These are phyloP conservation scores for Sebastes diploproa DNA, from an alignment of 2,797 vertebrate genomes.

Conservation along the genomic window DNA sequence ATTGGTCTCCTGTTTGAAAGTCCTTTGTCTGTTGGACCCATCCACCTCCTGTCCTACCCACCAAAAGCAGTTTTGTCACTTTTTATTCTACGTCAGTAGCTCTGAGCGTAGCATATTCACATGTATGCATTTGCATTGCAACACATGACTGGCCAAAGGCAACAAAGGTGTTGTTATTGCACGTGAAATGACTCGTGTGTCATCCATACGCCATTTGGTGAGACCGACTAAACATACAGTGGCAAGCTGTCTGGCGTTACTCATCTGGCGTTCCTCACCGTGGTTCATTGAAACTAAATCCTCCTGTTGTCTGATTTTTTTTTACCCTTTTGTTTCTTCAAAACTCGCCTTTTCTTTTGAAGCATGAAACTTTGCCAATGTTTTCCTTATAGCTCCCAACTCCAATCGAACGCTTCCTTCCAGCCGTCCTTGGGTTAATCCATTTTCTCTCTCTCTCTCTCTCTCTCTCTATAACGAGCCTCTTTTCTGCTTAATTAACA, in stretches of 20 bases:
- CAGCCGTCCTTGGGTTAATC: conserved; percentile 61
- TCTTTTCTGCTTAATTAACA: conserved; percentile 79
- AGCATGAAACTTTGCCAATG: conserved; percentile 32
- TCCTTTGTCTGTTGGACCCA: too few relatives aligned
- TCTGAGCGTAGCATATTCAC: background rate
- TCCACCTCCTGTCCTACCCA: accelerated
- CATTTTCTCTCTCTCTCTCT: conserved; percentile 51
- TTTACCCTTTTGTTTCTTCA: conserved; percentile 1
- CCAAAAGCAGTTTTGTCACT: too few relatives aligned
- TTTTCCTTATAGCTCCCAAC: conserved; percentile 24
- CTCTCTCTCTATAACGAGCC: conserved; percentile 48
- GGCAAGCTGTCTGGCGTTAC: background rate
- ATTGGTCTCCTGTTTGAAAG: accelerated
- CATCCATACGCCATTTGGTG: background rate
- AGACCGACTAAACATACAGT: background rate
- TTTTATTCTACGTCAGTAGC: too few relatives aligned
- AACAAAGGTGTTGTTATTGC: background rate
- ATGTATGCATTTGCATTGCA: background rate
- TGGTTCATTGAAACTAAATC: background rate
- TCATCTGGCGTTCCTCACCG: background rate
- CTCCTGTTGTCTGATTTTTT: conserved; percentile 12
- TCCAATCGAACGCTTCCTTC: conserved; percentile 52
- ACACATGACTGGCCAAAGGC: background rate
- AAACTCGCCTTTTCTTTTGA: conserved; percentile 10
- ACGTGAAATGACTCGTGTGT: background rate